These are phyloP conservation scores for Enteromius paludinosus DNA, from an alignment of 2,797 vertebrate genomes.

Conservation along the genomic window DNA sequence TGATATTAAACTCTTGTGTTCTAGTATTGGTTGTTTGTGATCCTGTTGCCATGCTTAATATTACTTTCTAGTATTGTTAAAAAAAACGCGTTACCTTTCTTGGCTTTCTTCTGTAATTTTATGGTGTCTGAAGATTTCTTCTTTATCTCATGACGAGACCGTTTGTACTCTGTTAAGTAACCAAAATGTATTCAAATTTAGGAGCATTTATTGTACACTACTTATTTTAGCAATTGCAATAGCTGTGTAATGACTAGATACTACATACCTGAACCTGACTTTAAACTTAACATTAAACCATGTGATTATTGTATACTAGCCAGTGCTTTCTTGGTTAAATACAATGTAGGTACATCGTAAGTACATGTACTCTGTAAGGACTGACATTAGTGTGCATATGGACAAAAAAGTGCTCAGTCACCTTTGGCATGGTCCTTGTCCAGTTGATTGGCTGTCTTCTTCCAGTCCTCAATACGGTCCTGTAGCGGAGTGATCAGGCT, in stretches of 20 bases:
- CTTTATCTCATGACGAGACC: slow-evolving; percentile 97
- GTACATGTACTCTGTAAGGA: background rate
- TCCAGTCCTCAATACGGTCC: slow-evolving; percentile 98
- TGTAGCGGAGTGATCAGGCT: slow-evolving; percentile 95
- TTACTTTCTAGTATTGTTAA: background rate
- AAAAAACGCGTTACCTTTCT: slow-evolving; percentile 85
- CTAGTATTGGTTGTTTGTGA: background rate
- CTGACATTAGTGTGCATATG: background rate
- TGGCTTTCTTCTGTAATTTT: slow-evolving; percentile 97
- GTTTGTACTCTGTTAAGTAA: slow-evolving; percentile 88
- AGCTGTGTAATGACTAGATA: background rate
- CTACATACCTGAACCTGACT: background rate
- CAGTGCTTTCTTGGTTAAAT: background rate
- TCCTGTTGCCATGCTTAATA: background rate
- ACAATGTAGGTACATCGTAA: background rate
- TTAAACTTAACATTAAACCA: background rate
- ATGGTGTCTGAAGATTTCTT: slow-evolving; percentile 98
- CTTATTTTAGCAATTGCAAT: background rate
- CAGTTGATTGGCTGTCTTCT: slow-evolving; percentile 94
- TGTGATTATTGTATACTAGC: background rate
- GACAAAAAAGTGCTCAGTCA: slow-evolving; percentile 59
- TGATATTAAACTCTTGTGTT: slow-evolving; percentile 1
- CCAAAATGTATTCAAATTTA: background rate
- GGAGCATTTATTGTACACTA: background rate
- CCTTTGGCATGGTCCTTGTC: slow-evolving; percentile 99